Evolutionary conservation across 2,797 vertebrate genomes (phyloP).

Genomic region (Orientallactaga sibirica): DNA sequence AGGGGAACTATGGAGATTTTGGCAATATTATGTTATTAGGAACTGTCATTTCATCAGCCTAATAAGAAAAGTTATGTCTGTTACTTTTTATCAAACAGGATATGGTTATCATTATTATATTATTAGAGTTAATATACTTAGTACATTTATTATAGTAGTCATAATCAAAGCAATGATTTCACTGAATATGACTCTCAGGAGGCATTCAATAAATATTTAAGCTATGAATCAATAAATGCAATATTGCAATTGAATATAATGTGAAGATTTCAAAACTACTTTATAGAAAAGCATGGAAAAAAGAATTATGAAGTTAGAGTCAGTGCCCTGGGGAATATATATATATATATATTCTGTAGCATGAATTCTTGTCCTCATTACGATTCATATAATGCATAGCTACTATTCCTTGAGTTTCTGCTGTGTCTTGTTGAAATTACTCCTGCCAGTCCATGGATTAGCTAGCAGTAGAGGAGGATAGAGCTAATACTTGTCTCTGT

Average conservation of each 20-base stretch:
- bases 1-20: neutral
- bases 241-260: constrained; percentile 51
- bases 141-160: constrained; percentile 30
- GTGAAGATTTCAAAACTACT: constrained; percentile 43
- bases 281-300: constrained; percentile 12
- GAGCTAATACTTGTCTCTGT: constrained; percentile 46
- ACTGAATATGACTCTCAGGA: constrained; percentile 48
- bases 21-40: neutral
- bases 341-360: neutral
- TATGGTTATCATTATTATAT: constrained; percentile 1
- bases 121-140: constrained; percentile 33
- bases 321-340: neutral
- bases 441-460: constrained; percentile 48
- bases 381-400: constrained; percentile 58
- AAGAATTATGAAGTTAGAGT: neutral
- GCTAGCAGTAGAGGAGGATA: constrained; percentile 34
- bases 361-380: constrained; percentile 61
- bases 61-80: constrained; percentile 11
- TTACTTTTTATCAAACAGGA: constrained; percentile 10
- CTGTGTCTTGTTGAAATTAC: constrained; percentile 67
- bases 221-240: constrained; percentile 33
- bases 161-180: constrained; percentile 34
- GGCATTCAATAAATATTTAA: constrained; percentile 46
- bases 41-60: neutral
- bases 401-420: constrained; percentile 47